Evolutionary conservation across 2,797 vertebrate genomes (phyloP).

Genomic region (Pipistrellus pygmaeus): DNA sequence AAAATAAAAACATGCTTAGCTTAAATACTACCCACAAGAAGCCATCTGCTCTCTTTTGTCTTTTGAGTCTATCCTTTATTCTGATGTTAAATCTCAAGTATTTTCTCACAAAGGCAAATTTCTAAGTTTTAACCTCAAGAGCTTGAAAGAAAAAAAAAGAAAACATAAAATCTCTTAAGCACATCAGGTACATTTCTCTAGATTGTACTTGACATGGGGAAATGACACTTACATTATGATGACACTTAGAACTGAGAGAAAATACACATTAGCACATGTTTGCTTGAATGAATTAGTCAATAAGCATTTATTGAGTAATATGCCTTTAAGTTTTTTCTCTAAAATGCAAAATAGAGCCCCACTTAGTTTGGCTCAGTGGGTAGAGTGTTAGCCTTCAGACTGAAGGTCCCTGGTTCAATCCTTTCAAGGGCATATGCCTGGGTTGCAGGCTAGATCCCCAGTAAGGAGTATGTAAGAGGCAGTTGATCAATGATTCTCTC

Average conservation of each 20-base stretch:
- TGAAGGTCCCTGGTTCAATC: too few relatives aligned
- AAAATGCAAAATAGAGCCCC: neutral
- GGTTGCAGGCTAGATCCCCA: too few relatives aligned
- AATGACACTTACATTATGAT: neutral
- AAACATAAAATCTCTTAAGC: neutral
- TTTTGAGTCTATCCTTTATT: conserved; percentile 48
- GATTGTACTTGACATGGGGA: conserved; percentile 16
- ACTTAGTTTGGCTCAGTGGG: too few relatives aligned
- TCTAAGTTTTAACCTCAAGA: conserved; percentile 53
- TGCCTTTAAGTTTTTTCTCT: neutral
- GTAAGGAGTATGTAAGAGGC: too few relatives aligned
- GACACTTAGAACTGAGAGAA: conserved; percentile 36
- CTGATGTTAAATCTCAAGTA: conserved; percentile 61
- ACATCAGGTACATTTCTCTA: neutral
- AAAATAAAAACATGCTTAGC: conserved; percentile 1
- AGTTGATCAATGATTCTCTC: too few relatives aligned
- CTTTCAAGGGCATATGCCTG: too few relatives aligned
- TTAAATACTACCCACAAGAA: conserved; percentile 57
- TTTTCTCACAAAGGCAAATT: conserved; percentile 51
- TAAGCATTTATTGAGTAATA: neutral
- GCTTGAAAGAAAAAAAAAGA: neutral
- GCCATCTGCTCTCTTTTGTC: conserved; percentile 31
- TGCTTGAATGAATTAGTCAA: neutral
- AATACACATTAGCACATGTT: neutral
- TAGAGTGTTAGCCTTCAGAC: too few relatives aligned